phyloP scores from a whole-genome alignment of 1,140 invertebrate genomes.

The Trachymyrmex septentrionalis region DNA sequence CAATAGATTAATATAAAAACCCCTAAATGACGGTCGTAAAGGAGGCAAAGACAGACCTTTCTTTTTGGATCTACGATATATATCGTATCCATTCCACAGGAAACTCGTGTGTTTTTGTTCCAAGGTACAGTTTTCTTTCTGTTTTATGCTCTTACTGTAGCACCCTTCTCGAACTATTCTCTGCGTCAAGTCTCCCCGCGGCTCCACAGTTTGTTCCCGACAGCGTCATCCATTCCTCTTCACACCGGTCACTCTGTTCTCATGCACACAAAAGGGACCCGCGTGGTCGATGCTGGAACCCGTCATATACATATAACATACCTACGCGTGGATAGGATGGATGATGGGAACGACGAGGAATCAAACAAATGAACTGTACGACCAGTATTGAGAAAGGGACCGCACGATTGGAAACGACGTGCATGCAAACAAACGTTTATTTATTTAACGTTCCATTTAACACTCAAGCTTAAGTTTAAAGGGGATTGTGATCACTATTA shows the following conservation, averaged over 20 bases:
- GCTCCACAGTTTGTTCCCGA: conserved; percentile 18
- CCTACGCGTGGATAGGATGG: conserved; percentile 20
- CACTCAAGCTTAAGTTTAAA: conserved; percentile 2
- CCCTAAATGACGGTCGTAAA: background rate
- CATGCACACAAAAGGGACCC: conserved; percentile 67
- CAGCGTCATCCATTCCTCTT: conserved; percentile 54
- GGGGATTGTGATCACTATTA: background rate
- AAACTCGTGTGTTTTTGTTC: conserved; percentile 44
- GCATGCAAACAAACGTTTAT: conserved; percentile 14
- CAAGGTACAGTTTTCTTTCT: conserved; percentile 13
- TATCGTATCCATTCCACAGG: conserved; percentile 2
- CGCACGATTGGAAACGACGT: conserved; percentile 3
- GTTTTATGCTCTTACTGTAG: background rate
- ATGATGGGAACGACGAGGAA: conserved; percentile 31
- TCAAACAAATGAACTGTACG: conserved; percentile 38
- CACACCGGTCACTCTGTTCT: conserved; percentile 41
- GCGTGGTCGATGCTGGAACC: conserved; percentile 68
- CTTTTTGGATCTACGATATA: background rate
- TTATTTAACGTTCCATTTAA: conserved; percentile 21
- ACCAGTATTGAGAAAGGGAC: conserved; percentile 36
- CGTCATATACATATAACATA: conserved; percentile 34
- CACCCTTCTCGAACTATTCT: conserved; percentile 40
- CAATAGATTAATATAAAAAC: background rate
- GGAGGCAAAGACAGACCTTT: background rate
- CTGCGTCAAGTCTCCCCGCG: background rate